Evolutionary conservation across 1,140 invertebrate genomes (phyloP).

Genomic region (Babylonia areolata): DNA sequence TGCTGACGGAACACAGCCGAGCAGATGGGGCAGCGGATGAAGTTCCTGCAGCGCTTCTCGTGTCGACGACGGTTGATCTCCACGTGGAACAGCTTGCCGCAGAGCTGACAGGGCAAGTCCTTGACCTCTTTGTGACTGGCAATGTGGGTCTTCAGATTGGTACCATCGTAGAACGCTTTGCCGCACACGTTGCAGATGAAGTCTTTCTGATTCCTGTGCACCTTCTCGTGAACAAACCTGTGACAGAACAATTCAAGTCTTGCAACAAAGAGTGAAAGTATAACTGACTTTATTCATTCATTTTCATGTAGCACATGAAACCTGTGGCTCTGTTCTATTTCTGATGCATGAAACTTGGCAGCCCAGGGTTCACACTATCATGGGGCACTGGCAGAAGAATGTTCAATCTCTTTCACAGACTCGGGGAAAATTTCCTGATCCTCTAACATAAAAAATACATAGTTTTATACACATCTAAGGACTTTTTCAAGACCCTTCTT

Average conservation of each 20-base stretch:
- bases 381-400: too few species aligned
- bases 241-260: neutral
- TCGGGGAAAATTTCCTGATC: too few species aligned
- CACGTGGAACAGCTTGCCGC: conserved; percentile 39
- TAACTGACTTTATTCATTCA: too few species aligned
- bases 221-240: conserved; percentile 31
- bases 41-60: conserved; percentile 20
- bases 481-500: too few species aligned
- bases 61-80: neutral
- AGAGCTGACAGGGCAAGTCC: conserved; percentile 29
- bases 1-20: neutral
- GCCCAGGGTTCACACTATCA: too few species aligned
- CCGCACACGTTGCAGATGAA: conserved; percentile 25
- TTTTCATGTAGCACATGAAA: too few species aligned
- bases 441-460: too few species aligned
- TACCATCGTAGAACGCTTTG: conserved; percentile 29
- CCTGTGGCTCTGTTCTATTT: too few species aligned
- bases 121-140: conserved; percentile 45
- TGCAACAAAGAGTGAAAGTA: too few species aligned
- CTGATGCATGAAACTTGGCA: too few species aligned
- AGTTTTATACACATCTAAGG: too few species aligned
- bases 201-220: conserved; percentile 27
- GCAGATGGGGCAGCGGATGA: neutral
- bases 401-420: too few species aligned
- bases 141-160: conserved; percentile 54